phyloP scores from a whole-genome alignment of 2,113 vertebrate genomes.

The Scalopus aquaticus region DNA sequence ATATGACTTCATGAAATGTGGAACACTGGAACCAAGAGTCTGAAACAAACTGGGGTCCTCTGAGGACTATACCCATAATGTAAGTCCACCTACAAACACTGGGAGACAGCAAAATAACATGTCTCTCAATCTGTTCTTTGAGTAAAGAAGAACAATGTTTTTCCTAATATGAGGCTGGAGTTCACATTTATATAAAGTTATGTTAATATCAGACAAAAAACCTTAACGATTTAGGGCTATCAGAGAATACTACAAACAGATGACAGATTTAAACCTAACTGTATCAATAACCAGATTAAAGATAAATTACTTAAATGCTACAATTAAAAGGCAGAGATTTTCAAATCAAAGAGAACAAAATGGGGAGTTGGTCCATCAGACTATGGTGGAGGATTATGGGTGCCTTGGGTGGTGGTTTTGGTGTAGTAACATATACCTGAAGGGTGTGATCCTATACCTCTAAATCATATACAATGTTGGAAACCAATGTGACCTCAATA shows the following conservation, averaged over 20 bases:
- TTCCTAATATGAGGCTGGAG: background rate
- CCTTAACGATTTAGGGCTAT: background rate
- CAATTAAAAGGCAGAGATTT: background rate
- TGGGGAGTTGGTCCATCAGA: too few relatives aligned
- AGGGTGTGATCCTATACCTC: too few relatives aligned
- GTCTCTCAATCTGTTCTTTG: background rate
- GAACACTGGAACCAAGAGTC: background rate
- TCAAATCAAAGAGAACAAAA: background rate
- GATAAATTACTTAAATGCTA: background rate
- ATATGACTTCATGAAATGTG: background rate
- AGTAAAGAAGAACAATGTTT: constrained; percentile 4
- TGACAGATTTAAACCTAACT: background rate
- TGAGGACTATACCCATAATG: background rate
- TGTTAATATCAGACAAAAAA: background rate
- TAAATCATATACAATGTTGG: too few relatives aligned
- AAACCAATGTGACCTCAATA: too few relatives aligned
- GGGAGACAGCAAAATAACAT: background rate
- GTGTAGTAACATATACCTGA: too few relatives aligned
- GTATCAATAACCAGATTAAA: background rate
- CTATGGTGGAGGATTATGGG: too few relatives aligned
- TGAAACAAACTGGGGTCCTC: background rate
- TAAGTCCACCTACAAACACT: background rate
- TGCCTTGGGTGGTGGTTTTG: too few relatives aligned
- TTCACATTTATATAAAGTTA: background rate
- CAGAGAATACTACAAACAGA: background rate